These are phyloP conservation scores for Tetanocera ferruginea DNA, from an alignment of 2,888 invertebrate species.

Conservation along the genomic window DNA sequence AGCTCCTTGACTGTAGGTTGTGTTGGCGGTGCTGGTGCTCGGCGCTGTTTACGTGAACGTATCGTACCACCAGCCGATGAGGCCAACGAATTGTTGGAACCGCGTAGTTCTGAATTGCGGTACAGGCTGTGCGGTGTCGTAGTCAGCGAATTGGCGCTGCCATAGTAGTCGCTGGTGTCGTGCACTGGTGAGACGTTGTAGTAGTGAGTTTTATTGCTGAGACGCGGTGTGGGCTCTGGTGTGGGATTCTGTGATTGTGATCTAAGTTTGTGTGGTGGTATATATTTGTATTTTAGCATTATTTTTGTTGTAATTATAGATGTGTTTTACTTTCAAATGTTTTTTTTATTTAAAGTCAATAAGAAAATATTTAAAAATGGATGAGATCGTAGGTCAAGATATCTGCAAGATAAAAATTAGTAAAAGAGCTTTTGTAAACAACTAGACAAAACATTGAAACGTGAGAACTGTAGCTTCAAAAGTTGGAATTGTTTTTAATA, in stretches of 20 bases:
- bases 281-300: slow-evolving; percentile 66
- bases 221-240: slow-evolving; percentile 61
- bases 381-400: neutral
- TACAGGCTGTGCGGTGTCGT: slow-evolving; percentile 49
- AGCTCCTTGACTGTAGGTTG: slow-evolving; percentile 53
- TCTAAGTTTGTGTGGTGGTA: slow-evolving; percentile 63
- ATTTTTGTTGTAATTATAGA: slow-evolving; percentile 37
- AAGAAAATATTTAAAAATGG: slow-evolving; percentile 12
- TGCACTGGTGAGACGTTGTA: slow-evolving; percentile 49
- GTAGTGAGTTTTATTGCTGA: slow-evolving; percentile 52
- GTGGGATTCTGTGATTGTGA: slow-evolving; percentile 60
- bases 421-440: neutral
- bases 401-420: neutral
- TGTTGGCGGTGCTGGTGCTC: slow-evolving; percentile 61
- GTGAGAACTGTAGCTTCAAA: too few relatives aligned
- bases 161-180: slow-evolving; percentile 57
- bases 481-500: too few relatives aligned
- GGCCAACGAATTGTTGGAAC: slow-evolving; percentile 59
- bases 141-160: slow-evolving; percentile 59
- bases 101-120: slow-evolving; percentile 56
- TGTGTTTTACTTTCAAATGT: neutral
- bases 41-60: slow-evolving; percentile 58
- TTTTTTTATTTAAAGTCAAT: neutral
- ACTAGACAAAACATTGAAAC: too few relatives aligned
- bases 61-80: slow-evolving; percentile 59